Evolutionary conservation across 2,797 vertebrate genomes (phyloP), one percentile per base, ranked within the genome.

Genomic region (Lepilemur septentrionalis): DNA sequence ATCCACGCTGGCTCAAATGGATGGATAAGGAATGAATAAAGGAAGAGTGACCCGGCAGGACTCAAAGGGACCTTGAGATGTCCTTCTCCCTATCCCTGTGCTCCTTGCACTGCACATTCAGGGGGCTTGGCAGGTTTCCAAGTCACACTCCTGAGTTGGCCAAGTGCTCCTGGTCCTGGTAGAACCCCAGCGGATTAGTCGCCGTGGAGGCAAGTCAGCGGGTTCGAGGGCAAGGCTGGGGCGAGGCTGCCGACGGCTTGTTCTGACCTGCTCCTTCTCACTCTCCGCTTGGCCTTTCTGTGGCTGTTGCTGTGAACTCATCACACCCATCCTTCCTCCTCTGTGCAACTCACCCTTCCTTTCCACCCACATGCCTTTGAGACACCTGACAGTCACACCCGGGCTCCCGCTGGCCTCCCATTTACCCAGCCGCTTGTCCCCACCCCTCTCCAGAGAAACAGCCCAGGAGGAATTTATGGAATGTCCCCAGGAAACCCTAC

Each of bases 401-500:
- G 1, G n/a, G 81, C 43, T 91, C 76, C 82, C 3, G 3, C 65
- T 41, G 70, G 86, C 50, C 63, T 92, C 93, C 70, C 22, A 7
- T 86, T 83, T 92, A 72, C 63, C 89, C 38, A 91, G 80, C 41
- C 61, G 7, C 46, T 38, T 15, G 57, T 32, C 48, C 82, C 61
- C 61, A 90, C 48, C 76, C 79, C 80, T 67, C 88, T 92, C 96
- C 90, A 96, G 82, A 94, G 91, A 84, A 93, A 76, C 13, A 73
- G 63, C 88, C 93, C 78, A 63, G 78, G 80, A 97, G 87, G 97
- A 98, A 98, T 97, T 75, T 94, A 32, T 95, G 96, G 97, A 97
- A 97, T 97, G 95, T 97, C 94, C 96, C 96, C 89, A 97, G 97
- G 97, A 98, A 98, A 97, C 93, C 83, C 91, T 93, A 94, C 78